These are phyloP conservation scores for Octodonta nipae DNA, from an alignment of 2,888 invertebrate genomes.

Conservation along the genomic window DNA sequence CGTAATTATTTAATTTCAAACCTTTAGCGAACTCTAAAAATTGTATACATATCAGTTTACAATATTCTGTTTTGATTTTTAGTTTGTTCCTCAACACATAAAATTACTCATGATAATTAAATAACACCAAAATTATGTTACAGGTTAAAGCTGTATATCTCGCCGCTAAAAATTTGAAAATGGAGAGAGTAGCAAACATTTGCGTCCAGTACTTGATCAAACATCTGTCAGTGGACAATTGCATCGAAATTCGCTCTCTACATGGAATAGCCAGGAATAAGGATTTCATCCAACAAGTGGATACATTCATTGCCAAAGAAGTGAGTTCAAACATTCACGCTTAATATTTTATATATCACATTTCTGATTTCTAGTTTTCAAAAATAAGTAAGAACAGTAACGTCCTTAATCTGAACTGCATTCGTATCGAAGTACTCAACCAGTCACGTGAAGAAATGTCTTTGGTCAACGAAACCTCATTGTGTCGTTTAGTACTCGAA, in stretches of 20 bases:
- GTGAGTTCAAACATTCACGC: conserved; percentile 36
- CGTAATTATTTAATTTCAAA: no score
- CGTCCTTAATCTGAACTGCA: conserved; percentile 50
- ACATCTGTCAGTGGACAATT: conserved; percentile 47
- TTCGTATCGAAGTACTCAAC: conserved; percentile 62
- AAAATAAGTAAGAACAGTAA: conserved; percentile 50
- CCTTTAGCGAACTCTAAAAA: no score
- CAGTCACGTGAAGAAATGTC: conserved; percentile 56
- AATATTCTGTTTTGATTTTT: no score
- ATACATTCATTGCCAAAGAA: conserved; percentile 55
- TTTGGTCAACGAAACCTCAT: conserved; percentile 41
- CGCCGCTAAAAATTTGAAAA: conserved; percentile 64
- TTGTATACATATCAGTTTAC: no score
- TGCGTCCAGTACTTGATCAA: conserved; percentile 57
- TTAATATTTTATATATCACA: background rate
- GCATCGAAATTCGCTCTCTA: conserved; percentile 47
- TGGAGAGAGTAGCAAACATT: conserved; percentile 58
- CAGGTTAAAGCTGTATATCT: conserved; percentile 66
- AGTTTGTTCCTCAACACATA: no score
- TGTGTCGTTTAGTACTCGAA: conserved; percentile 50
- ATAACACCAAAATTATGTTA: no score
- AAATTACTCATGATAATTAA: no score
- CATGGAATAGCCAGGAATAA: conserved; percentile 46
- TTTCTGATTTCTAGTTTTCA: conserved; percentile 40
- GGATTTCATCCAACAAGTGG: conserved; percentile 50